Percentiles rank a stretch among this genome's conserved stretches.
These are phyloP conservation scores for Steatornis caripensis DNA, from an alignment of 2,113 vertebrate species.

Conservation along the genomic window DNA sequence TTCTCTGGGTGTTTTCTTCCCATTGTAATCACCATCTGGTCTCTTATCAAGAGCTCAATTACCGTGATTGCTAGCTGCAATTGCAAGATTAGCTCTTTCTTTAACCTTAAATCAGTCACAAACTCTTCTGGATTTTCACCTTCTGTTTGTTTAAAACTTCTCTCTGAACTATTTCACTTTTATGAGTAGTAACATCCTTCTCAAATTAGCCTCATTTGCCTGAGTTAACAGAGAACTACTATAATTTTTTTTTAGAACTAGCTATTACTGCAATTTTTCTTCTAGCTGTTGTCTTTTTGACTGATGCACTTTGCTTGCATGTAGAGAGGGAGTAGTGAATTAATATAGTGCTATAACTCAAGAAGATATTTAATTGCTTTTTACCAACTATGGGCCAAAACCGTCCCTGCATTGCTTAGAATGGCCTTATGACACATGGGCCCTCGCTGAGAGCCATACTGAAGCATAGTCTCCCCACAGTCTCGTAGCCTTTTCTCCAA, in stretches of 20 bases:
- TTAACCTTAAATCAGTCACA: conserved; percentile 21
- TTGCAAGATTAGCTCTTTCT: conserved; percentile 21
- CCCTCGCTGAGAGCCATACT: not conserved
- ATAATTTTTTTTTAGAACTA: not conserved
- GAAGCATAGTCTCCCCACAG: not conserved
- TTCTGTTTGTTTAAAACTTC: conserved; percentile 31
- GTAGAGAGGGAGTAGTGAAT: not conserved
- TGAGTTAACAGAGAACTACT: not conserved
- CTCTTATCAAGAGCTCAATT: not conserved
- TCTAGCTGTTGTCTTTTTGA: not conserved
- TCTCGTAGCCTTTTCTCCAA: not conserved
- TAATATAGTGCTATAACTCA: not conserved
- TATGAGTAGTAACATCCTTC: not conserved
- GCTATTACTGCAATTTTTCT: not conserved
- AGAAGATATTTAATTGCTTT: not conserved
- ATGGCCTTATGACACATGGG: accelerated
- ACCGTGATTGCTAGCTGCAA: not conserved
- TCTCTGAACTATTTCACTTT: conserved; percentile 15
- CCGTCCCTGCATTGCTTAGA: not conserved
- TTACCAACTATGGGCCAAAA: not conserved
- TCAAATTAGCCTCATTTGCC: conserved; percentile 5
- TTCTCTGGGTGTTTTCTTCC: not conserved
- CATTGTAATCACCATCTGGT: conserved; percentile 24
- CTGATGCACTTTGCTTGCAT: not conserved
- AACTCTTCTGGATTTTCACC: conserved; percentile 3